Percentiles rank a stretch among this genome's conserved stretches.
Evolutionary conservation across 1,140 invertebrate genomes (phyloP).

Genomic region (Drosophila sucinea): DNA sequence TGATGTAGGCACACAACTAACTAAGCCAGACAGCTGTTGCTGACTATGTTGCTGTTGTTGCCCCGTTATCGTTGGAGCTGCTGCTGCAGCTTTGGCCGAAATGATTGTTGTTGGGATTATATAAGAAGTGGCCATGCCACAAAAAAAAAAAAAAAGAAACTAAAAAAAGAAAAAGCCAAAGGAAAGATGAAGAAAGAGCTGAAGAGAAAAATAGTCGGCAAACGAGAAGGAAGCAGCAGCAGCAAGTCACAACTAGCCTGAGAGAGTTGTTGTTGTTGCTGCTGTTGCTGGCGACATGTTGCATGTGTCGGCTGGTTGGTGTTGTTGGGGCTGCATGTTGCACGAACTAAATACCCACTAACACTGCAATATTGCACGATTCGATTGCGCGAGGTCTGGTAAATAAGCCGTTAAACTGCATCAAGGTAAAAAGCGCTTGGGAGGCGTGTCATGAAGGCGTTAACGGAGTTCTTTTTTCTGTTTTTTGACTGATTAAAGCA

Average conservation of each 20-base stretch:
- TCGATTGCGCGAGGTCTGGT: slow-evolving; percentile 24
- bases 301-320: neutral
- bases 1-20: slow-evolving; percentile 50
- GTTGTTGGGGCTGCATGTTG: slow-evolving; percentile 49
- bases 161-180: slow-evolving; percentile 42
- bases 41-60: slow-evolving; percentile 12
- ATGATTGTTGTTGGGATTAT: slow-evolving; percentile 75
- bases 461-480: slow-evolving; percentile 27
- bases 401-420: slow-evolving; percentile 59
- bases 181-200: slow-evolving; percentile 41
- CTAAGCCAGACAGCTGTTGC: slow-evolving; percentile 52
- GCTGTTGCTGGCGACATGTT: neutral
- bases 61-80: slow-evolving; percentile 31
- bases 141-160: slow-evolving; percentile 58
- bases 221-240: slow-evolving; percentile 70
- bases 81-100: slow-evolving; percentile 74
- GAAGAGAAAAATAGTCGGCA: slow-evolving; percentile 41
- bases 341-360: slow-evolving; percentile 78
- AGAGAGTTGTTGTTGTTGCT: neutral
- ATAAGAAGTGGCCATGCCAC: slow-evolving; percentile 80
- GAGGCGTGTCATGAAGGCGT: slow-evolving; percentile 24
- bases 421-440: slow-evolving; percentile 39
- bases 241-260: slow-evolving; percentile 27
- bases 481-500: slow-evolving; percentile 37
- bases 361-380: slow-evolving; percentile 31